These are phyloP conservation scores for Syngnathus scovelli DNA, from an alignment of 2,113 vertebrate species.

Conservation along the genomic window DNA sequence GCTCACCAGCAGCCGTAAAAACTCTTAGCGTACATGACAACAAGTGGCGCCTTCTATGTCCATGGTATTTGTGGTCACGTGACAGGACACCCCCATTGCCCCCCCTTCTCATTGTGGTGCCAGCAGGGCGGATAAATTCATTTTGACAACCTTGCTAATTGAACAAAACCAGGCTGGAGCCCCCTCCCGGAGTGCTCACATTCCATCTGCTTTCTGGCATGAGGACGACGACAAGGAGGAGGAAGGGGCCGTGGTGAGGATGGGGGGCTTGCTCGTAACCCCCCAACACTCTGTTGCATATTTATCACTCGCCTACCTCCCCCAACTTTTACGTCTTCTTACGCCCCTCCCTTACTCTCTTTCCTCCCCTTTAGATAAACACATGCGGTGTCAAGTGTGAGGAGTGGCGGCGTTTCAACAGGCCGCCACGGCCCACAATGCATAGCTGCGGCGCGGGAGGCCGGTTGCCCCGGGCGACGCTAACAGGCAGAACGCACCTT, in stretches of 20 bases:
- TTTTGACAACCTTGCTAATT: constrained; percentile 99
- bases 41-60: constrained; percentile 37
- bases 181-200: constrained; percentile 79
- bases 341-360: constrained; percentile 67
- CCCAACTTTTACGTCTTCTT: constrained; percentile 59
- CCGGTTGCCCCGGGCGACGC: constrained; percentile 94
- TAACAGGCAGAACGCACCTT: constrained; percentile 99
- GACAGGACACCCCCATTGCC: constrained; percentile 50
- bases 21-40: constrained; percentile 4
- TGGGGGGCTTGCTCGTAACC: constrained; percentile 50
- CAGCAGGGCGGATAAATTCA: constrained; percentile 87
- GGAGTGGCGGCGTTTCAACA: constrained; percentile 82
- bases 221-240: constrained; percentile 49
- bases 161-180: constrained; percentile 89
- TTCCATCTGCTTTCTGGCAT: constrained; percentile 77
- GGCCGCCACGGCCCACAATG: constrained; percentile 80
- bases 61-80: constrained; percentile 44
- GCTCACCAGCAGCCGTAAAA: constrained; percentile 17
- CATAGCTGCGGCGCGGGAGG: constrained; percentile 97
- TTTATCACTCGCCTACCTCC: constrained; percentile 75
- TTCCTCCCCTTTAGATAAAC: constrained; percentile 91
- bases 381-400: constrained; percentile 99
- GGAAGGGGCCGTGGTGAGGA: constrained; percentile 19
- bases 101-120: constrained; percentile 63
- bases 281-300: constrained; percentile 85